Evolutionary conservation across 2,888 invertebrate genomes (phyloP).

Genomic region (Ennomos quercinarius): DNA sequence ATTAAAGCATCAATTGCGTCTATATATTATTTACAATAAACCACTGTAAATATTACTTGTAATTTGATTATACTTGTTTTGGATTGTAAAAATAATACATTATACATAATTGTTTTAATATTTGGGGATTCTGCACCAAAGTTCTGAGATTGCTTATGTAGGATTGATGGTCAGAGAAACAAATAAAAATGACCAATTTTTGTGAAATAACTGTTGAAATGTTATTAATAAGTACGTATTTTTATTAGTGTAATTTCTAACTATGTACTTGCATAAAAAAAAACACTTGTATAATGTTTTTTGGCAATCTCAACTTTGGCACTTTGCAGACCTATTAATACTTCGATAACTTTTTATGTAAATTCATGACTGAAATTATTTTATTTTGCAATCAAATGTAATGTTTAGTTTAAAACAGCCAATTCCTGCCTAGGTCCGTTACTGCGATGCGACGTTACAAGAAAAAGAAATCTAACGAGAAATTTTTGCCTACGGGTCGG

Average conservation of each 20-base stretch:
- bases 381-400: slow-evolving; percentile 12
- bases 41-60: neutral
- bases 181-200: neutral
- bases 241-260: no score
- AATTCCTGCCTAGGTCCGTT: neutral
- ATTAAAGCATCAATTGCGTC: neutral
- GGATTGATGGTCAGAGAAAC: neutral
- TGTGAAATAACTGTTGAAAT: neutral
- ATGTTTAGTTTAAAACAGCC: neutral
- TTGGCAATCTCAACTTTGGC: slow-evolving; percentile 14
- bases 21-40: neutral
- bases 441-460: neutral
- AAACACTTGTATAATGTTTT: neutral
- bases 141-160: slow-evolving; percentile 6
- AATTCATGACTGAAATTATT: slow-evolving; percentile 19
- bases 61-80: slow-evolving; percentile 4
- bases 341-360: slow-evolving; percentile 9
- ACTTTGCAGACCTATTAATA: slow-evolving; percentile 1
- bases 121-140: slow-evolving; percentile 3
- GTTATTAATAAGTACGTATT: no score
- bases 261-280: neutral
- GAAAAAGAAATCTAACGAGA: no score
- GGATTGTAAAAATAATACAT: neutral
- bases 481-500: no score
- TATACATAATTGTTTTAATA: no score